Conservation (phyloP, 2,888 invertebrate species). For the Drosophila maculinotata region DNA sequence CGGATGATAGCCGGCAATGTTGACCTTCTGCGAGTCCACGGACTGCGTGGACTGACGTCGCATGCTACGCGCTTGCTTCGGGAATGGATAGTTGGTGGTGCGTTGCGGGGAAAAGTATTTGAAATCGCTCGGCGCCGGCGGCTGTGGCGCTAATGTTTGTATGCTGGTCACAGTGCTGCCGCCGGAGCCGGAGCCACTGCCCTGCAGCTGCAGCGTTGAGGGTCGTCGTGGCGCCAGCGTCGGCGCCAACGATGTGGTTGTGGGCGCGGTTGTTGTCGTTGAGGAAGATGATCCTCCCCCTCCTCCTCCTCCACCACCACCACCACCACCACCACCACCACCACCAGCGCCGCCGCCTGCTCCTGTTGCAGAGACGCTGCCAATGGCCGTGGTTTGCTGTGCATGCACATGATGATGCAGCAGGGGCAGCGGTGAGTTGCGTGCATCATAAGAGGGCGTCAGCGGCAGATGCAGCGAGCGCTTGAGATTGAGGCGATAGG, state of each 20-base stretch:
- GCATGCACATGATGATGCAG: conserved; percentile 81
- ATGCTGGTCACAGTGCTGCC: conserved; percentile 82
- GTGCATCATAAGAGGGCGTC: conserved; percentile 84
- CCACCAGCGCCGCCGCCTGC: conserved; percentile 41
- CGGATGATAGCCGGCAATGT: conserved; percentile 82
- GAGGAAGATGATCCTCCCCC: conserved; percentile 58
- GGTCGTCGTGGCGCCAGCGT: conserved; percentile 76
- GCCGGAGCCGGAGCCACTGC: conserved; percentile 66
- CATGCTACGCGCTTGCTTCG: conserved; percentile 83
- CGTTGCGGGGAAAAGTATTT: conserved; percentile 85
- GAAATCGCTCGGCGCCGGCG: conserved; percentile 84
- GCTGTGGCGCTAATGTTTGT: conserved; percentile 81
- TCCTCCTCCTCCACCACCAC: conserved; percentile 43
- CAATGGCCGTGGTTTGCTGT: conserved; percentile 70
- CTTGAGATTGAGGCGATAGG: conserved; percentile 83
- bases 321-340: conserved; percentile 44
- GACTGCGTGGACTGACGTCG: conserved; percentile 84
- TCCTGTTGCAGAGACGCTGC: conserved; percentile 71
- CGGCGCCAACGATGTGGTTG: conserved; percentile 61
- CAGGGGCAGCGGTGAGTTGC: conserved; percentile 84
- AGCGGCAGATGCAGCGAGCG: conserved; percentile 84
- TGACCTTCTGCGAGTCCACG: conserved; percentile 83
- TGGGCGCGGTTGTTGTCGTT: conserved; percentile 66
- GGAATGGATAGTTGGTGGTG: conserved; percentile 84
- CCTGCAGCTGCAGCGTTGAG: conserved; percentile 78